These are phyloP conservation scores for Cercocebus atys DNA, from an alignment of 2,113 vertebrate species.

Conservation along the genomic window DNA sequence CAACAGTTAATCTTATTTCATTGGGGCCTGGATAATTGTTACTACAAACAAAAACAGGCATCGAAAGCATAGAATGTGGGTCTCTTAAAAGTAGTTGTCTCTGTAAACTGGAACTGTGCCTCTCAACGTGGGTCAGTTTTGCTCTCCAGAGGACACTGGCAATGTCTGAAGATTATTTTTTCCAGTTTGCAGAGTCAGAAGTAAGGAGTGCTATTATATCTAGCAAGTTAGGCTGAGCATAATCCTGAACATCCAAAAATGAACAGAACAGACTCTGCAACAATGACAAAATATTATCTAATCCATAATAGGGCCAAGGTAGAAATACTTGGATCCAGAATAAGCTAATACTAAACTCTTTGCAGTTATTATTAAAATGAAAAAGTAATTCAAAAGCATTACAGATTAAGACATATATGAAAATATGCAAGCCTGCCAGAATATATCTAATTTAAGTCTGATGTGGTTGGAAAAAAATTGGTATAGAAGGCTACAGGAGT, in stretches of 20 bases:
- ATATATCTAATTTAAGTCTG: not conserved
- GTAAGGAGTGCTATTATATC: not conserved
- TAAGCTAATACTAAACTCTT: not conserved
- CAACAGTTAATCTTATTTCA: not conserved
- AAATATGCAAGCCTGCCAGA: rapidly evolving
- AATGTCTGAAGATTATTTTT: no score
- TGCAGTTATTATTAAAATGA: not conserved
- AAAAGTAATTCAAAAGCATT: not conserved
- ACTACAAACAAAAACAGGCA: not conserved
- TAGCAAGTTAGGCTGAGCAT: not conserved
- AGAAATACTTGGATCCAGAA: not conserved
- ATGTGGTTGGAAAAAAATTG: not conserved
- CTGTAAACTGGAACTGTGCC: no score
- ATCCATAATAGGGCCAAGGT: no score
- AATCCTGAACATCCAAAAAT: not conserved
- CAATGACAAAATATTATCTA: not conserved
- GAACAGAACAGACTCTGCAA: not conserved
- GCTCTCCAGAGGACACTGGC: no score
- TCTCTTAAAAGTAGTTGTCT: not conserved
- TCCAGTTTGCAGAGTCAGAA: not conserved
- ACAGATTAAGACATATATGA: not conserved
- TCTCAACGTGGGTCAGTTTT: not conserved
- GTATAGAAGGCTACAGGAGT: not conserved
- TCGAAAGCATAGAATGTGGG: not conserved
- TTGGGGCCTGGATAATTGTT: not conserved